These are phyloP conservation scores for Oxystoma pomonae DNA, from an alignment of 2,888 invertebrate species.

Conservation along the genomic window DNA sequence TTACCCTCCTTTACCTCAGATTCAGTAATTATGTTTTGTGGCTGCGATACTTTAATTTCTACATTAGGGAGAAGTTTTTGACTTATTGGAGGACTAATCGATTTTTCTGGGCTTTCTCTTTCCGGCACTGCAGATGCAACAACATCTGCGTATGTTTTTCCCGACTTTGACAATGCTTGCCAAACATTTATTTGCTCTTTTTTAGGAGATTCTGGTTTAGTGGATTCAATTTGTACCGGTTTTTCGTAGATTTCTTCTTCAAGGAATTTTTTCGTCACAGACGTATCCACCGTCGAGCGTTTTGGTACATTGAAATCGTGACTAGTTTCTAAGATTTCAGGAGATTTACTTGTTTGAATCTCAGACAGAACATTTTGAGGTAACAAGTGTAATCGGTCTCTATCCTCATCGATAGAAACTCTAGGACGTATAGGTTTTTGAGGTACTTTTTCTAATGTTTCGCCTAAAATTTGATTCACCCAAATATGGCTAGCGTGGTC, in stretches of 20 bases:
- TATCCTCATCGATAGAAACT: constrained; percentile 22
- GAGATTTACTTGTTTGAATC: constrained; percentile 25
- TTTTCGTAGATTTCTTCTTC: not conserved
- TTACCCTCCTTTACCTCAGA: constrained; percentile 39
- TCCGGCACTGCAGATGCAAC: constrained; percentile 51
- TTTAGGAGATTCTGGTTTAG: not conserved
- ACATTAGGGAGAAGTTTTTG: constrained; percentile 13
- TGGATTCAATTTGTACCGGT: not conserved
- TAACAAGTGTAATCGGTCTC: constrained; percentile 31
- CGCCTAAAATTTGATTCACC: constrained; percentile 38
- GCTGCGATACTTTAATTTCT: constrained; percentile 34
- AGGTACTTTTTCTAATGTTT: constrained; percentile 11
- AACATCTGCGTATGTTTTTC: constrained; percentile 69
- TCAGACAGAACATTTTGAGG: constrained; percentile 35
- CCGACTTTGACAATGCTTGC: constrained; percentile 49
- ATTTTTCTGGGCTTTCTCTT: not conserved
- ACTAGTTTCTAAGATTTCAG: constrained; percentile 14
- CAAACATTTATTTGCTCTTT: constrained; percentile 47
- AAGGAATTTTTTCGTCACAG: not conserved
- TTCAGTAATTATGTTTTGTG: constrained; percentile 36
- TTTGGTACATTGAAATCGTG: not conserved
- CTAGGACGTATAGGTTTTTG: constrained; percentile 13
- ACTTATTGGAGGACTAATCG: constrained; percentile 4
- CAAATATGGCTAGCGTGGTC: constrained; percentile 40
- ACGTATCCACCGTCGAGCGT: not conserved